Base-by-base conservation (phyloP, 2,888 invertebrate species). In the Euzophera pinguis region DNA sequence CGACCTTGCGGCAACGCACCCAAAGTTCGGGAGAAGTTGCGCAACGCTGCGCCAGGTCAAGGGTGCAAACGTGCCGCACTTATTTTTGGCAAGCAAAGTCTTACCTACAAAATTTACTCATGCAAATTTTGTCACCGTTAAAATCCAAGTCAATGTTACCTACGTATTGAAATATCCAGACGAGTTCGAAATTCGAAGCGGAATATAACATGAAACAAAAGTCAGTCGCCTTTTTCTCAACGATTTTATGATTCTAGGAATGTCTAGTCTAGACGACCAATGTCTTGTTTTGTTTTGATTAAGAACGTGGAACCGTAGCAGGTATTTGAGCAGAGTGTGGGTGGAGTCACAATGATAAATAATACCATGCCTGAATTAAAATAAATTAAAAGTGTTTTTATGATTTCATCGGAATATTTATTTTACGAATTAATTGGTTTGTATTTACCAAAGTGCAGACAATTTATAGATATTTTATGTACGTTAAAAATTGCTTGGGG, bases 41-140 rank as follows among this genome's bases (percentile, higher is more conserved):
- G 80, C 78, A 88, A 87, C 67, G 39, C 64, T 67, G 39, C 64
- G 12, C 37, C 34, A 63, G 88, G 89, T 87, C 88, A 88, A 88
- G 88, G 88, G 82, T 82, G 73, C 67, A 63, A 73, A 75, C 78
- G 73, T 76, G 78, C 69, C 78, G 75, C 75, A 78, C 79, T 80
- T 76, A 81, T 77, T 84, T 86, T 84, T 78, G 79, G 77, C 76
- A 74, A 77, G 72, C 70, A 68, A 73, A 67, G 54, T 43, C 67
- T 73, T 75, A 73, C 71, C 71, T 73, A 75, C 73, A 63, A 69
- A n/a, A 71, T 66, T 69, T 59, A 63, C 66, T 41, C 61, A 77
- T 73, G 73, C 65, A 67, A 70, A 74, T 72, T 64, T 64, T 55
- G 67, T 65, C 63, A 66, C 62, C 63, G 68, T 69, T 67, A 67